phyloP scores from a whole-genome alignment of 2,113 vertebrate species.

The Notechis scutatus region DNA sequence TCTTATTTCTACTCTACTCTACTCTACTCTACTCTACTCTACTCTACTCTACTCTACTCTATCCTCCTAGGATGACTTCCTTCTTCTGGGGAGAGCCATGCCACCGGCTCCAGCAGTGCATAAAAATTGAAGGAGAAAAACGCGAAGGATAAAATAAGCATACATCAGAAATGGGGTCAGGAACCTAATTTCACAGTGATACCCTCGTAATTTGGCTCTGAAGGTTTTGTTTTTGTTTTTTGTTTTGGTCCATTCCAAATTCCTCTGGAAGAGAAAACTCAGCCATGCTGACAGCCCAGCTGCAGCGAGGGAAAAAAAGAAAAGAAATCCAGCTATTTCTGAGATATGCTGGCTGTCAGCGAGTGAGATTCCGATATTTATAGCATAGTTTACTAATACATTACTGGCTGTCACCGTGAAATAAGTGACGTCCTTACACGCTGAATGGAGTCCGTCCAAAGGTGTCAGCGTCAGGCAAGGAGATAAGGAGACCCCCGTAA shows the following conservation, averaged over 20 bases:
- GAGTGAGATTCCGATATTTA: conserved; percentile 98
- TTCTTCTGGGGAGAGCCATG: conserved; percentile 84
- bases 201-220: conserved; percentile 97
- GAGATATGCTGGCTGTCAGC: conserved; percentile 83
- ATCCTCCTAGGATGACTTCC: conserved; percentile 71
- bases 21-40: too few species aligned
- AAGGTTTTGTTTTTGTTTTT: conserved; percentile 86
- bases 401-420: conserved; percentile 99
- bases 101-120: conserved; percentile 83
- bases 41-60: too few species aligned
- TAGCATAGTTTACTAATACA: conserved; percentile 99
- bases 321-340: conserved; percentile 79
- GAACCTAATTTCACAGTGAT: conserved; percentile 99
- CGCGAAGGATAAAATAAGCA: conserved; percentile 93
- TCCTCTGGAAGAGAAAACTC: conserved; percentile 80
- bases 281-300: conserved; percentile 52
- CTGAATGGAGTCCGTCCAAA: conserved; percentile 87
- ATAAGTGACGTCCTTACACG: conserved; percentile 99
- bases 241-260: conserved; percentile 86
- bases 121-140: conserved; percentile 94
- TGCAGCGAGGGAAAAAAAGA: conserved; percentile 43
- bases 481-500: conserved; percentile 99
- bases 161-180: conserved; percentile 97
- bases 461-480: conserved; percentile 87
- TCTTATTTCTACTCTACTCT: too few species aligned